Conservation (phyloP, 2,888 invertebrate genomes). For the Tetrapedia diversipes region DNA sequence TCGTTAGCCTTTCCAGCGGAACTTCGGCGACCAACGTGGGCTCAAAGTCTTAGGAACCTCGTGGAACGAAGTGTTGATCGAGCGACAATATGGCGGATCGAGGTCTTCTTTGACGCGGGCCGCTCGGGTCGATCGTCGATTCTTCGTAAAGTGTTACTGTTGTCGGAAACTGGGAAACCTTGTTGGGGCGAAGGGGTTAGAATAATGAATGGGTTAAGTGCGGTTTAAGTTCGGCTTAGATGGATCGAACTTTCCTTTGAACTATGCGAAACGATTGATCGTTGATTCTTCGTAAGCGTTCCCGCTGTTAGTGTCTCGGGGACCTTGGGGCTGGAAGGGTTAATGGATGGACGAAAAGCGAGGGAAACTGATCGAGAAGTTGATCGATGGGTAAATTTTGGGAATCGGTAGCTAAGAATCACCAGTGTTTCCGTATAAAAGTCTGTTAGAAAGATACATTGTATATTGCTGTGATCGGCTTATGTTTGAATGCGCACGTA, state of each 20-base stretch:
- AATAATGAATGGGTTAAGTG: no score
- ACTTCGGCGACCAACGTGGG: constrained; percentile 44
- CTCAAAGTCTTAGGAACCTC: constrained; percentile 49
- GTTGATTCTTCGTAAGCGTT: background rate
- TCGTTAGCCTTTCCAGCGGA: constrained; percentile 59
- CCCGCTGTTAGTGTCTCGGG: background rate
- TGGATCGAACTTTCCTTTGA: constrained; percentile 7
- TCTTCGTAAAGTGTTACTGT: no score
- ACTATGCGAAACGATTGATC: background rate
- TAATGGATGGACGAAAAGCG: background rate
- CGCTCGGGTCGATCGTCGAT: no score
- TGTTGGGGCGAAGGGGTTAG: no score
- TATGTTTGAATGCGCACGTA: no score
- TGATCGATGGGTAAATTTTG: background rate
- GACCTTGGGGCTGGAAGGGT: background rate
- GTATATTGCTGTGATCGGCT: no score
- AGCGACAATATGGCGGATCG: background rate
- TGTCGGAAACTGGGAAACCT: no score
- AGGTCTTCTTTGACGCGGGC: no score
- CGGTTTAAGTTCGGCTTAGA: no score
- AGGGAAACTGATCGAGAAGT: background rate
- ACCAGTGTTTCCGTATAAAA: no score
- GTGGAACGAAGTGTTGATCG: constrained; percentile 32
- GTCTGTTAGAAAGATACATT: no score
- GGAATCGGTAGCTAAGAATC: no score